Evolutionary conservation across 2,888 invertebrate genomes (phyloP).

Genomic region (Pterostichus niger): DNA sequence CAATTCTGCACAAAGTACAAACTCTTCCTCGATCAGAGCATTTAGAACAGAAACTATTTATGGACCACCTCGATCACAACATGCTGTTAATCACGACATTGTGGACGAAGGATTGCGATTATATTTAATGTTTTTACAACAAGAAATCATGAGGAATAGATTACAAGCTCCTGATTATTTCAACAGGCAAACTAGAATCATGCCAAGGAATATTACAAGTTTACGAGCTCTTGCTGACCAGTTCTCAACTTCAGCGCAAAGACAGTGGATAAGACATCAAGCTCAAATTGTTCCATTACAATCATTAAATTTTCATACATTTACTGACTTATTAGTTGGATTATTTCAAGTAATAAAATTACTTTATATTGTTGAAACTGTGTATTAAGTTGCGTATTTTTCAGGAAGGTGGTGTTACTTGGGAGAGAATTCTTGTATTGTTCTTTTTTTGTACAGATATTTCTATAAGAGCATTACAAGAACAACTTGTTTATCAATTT

Average conservation of each 20-base stretch:
- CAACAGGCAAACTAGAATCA: slow-evolving; percentile 32
- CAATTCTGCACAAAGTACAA: slow-evolving; percentile 40
- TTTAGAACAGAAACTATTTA: slow-evolving; percentile 42
- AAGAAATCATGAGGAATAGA: slow-evolving; percentile 58
- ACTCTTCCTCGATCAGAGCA: slow-evolving; percentile 22
- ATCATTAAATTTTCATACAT: slow-evolving; percentile 79
- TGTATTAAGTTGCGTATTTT: slow-evolving; percentile 53
- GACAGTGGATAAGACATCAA: slow-evolving; percentile 77
- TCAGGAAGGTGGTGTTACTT: slow-evolving; percentile 80
- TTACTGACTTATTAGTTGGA: slow-evolving; percentile 80
- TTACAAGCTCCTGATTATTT: slow-evolving; percentile 54
- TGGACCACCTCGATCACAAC: slow-evolving; percentile 7
- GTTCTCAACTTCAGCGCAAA: slow-evolving; percentile 79
- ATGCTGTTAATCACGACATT: slow-evolving; percentile 46
- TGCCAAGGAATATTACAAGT: slow-evolving; percentile 48
- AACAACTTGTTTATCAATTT: slow-evolving; percentile 78
- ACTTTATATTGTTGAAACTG: too few species aligned
- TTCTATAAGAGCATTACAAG: slow-evolving; percentile 76
- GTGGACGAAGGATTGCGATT: slow-evolving; percentile 57
- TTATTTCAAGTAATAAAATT: slow-evolving; percentile 78
- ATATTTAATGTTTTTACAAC: slow-evolving; percentile 63
- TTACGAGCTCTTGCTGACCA: slow-evolving; percentile 68
- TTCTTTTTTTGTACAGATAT: slow-evolving; percentile 81
- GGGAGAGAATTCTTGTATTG: slow-evolving; percentile 80
- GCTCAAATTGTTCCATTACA: slow-evolving; percentile 79